Base-by-base conservation (phyloP, 2,113 vertebrate genomes). In the Gavialis gangeticus region DNA sequence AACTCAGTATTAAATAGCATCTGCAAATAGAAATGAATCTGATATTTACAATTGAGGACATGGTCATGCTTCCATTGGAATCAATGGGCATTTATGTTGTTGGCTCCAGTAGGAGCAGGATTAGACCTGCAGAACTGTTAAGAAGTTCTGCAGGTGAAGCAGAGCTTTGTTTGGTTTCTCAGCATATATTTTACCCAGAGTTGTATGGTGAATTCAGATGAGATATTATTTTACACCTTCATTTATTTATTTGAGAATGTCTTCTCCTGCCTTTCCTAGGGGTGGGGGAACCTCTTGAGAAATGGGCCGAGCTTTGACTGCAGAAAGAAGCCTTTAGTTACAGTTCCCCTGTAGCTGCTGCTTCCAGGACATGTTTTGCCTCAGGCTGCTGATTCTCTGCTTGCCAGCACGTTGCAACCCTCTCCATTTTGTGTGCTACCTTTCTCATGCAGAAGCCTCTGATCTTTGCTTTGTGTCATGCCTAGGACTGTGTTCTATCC, bases 341-440 rank as follows among this genome's bases (percentile, higher is more conserved):
- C 88, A 85, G 84, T 56, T 91, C 79, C 85, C 76, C 78, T 87
- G 76, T 83, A 27, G 75, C 59, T 67, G 90, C 90, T 89, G 67
- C 86, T 94, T 91, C 89, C 86, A 83, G 96, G 96, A 90, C 88
- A 24, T 93, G 91, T 91, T 55, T 79, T 79, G 96, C 96, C 96
- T 94, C 77, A 24, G 96, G 96, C 94, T 94, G 80, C 73, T 94
- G 90, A 60, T 93, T 94, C 91, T 73, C 84, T 71, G 83, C 87
- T 93, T 30, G 16, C 91, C 28, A 21, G 90, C 71, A 59, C 84
- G 57, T 18, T 89, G 93, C 92, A 93, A 54, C 86, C 77, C 56
- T 84, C 56, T 93, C 91, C 27, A 46, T 90, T 96, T 92, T 82
- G 93, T 57, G 60, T 57, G 89, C 77, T 89, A 64, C 46, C 84